Conservation (phyloP, 2,888 invertebrate species). For the Unio delphinus region DNA sequence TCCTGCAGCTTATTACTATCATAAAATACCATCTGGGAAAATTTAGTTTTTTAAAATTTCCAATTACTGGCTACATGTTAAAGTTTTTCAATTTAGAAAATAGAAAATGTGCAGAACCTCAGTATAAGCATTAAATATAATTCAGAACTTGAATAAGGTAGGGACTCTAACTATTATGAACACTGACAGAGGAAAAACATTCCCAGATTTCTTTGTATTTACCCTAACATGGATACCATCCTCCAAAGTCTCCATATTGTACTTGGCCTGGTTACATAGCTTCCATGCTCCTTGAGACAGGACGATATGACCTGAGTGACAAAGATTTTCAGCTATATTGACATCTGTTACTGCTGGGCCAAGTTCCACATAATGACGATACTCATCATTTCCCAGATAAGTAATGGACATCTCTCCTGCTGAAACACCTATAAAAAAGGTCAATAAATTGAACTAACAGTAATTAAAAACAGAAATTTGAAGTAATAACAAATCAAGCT, state of each 20-base stretch:
- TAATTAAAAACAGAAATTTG: neutral
- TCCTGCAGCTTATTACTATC: no score
- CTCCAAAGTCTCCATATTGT: slow-evolving; percentile 34
- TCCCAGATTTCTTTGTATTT: slow-evolving; percentile 2
- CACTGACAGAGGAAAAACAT: no score
- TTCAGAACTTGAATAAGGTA: no score
- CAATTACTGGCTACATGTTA: no score
- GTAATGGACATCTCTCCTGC: slow-evolving; percentile 58
- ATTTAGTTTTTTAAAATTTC: no score
- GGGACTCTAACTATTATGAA: no score
- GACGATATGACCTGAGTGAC: slow-evolving; percentile 62
- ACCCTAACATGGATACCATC: slow-evolving; percentile 51
- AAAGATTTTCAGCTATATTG: slow-evolving; percentile 60
- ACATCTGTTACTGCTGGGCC: slow-evolving; percentile 63
- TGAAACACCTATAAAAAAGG: slow-evolving; percentile 45
- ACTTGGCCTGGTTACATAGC: slow-evolving; percentile 31
- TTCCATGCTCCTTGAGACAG: slow-evolving; percentile 60
- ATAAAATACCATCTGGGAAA: no score
- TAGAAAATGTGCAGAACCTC: no score
- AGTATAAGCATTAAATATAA: no score
- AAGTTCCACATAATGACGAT: slow-evolving; percentile 60
- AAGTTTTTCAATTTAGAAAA: no score
- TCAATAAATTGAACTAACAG: neutral
- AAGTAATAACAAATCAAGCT: no score
- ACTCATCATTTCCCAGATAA: slow-evolving; percentile 61